Evolutionary conservation across 1,140 invertebrate species (phyloP), one percentile per base, ranked within the genome.

Genomic region (Melitaea cinxia): DNA sequence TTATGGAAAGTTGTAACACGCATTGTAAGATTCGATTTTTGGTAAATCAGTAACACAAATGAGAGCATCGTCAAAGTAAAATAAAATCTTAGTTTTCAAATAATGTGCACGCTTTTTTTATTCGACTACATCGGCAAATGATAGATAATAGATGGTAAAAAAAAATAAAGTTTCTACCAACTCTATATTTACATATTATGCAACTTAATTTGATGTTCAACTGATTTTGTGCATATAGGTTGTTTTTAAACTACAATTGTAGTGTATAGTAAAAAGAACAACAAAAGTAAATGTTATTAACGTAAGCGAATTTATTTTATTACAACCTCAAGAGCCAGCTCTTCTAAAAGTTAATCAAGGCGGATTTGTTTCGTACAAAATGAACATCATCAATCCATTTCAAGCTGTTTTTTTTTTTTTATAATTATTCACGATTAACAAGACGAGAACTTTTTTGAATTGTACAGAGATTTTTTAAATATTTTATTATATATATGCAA

Each of bases 241-340:
- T 1, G 19, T 12, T 12, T 23, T 1, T 47, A 47, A 47, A 1
- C 17, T 47, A 21, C 9, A 47, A 17, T 3, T 42, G 14, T 56
- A 56, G n/a, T 37, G 19, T 9, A 0, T n/a, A n/a, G n/a, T 10
- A 28, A 56, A 56, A 56, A 54, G 10, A 15, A 24, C 7, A 42
- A 42, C 35, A 56, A 56, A 56, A 23, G 23, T 23, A 47, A 39
- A 42, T 23, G 9, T 39, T 42, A 56, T 39, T 42, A 9, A 56
- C 35, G 35, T 39, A 56, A 42, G 21, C 35, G 35, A 56, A 56
- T 56, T 56, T 56, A 42, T 56, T 24, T 56, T 56, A 19, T 56
- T 26, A 56, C 54, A 56, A 42, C 15, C 14, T 56, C 42, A 42
- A 42, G 21, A 9, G 54, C n/a, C 35, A 23, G 50, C 54, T 15